phyloP scores from a whole-genome alignment of 2,888 invertebrate genomes.

The Cataglyphis cursor region DNA sequence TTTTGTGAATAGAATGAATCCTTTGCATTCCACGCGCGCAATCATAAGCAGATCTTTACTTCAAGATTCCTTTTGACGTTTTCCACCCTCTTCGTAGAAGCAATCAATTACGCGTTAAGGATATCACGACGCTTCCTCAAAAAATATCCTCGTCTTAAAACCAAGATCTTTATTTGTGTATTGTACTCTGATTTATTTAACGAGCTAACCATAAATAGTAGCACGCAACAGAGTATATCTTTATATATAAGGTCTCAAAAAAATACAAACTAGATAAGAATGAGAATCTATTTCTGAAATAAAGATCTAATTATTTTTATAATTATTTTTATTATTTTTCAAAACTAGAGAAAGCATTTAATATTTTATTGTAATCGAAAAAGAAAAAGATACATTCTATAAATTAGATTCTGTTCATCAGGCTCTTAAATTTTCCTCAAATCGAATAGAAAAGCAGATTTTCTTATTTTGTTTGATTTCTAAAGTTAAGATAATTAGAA shows the following conservation, averaged over 20 bases:
- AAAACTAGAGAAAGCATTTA: not conserved
- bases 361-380: constrained; percentile 7
- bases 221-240: constrained; percentile 58
- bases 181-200: constrained; percentile 69
- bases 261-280: not conserved
- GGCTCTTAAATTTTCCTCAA: not conserved
- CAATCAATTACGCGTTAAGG: constrained; percentile 48
- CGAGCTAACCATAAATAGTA: constrained; percentile 45
- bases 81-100: constrained; percentile 23
- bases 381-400: not conserved
- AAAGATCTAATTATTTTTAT: not conserved
- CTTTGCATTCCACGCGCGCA: not conserved
- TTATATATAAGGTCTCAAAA: constrained; percentile 19
- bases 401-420: not conserved
- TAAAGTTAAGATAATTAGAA: not conserved
- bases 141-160: constrained; percentile 57
- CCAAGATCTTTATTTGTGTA: constrained; percentile 67
- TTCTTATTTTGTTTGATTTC: not conserved
- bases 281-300: not conserved
- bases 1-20: constrained; percentile 9
- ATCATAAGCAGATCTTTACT: constrained; percentile 39
- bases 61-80: constrained; percentile 40
- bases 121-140: constrained; percentile 7
- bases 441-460: not conserved
- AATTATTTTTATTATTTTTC: not conserved